phyloP scores from a whole-genome alignment of 2,888 invertebrate genomes.

The Sicus ferrugineus region DNA sequence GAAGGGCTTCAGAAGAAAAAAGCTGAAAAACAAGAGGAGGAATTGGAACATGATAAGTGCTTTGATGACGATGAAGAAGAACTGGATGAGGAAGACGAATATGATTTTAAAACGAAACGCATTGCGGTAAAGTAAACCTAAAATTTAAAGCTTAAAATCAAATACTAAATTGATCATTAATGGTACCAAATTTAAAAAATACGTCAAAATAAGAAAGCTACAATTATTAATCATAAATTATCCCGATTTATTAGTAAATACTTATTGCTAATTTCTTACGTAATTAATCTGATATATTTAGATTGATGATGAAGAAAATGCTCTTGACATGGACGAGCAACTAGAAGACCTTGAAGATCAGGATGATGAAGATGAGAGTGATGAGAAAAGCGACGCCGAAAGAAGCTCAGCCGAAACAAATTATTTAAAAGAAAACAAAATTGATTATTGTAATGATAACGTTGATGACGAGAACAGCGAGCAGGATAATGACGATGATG shows the following conservation, averaged over 20 bases:
- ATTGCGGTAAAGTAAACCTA: not conserved
- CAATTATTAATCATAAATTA: not conserved
- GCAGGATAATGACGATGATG: slow-evolving; percentile 39
- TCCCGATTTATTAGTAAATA: not conserved
- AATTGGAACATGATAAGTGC: slow-evolving; percentile 61
- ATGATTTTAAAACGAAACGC: not conserved
- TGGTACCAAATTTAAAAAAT: too few species aligned
- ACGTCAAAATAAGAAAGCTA: not conserved
- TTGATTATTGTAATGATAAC: slow-evolving; percentile 66
- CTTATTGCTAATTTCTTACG: not conserved
- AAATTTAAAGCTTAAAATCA: not conserved
- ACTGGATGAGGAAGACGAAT: slow-evolving; percentile 50
- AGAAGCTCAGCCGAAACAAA: slow-evolving; percentile 21
- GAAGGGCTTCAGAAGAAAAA: slow-evolving; percentile 71
- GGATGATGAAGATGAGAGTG: not conserved
- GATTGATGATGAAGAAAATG: slow-evolving; percentile 49
- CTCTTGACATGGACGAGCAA: slow-evolving; percentile 25
- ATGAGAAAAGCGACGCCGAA: slow-evolving; percentile 36
- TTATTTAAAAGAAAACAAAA: slow-evolving; percentile 64
- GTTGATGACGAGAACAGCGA: slow-evolving; percentile 53
- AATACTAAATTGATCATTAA: too few species aligned
- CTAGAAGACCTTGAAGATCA: too few species aligned
- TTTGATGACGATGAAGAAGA: slow-evolving; percentile 60
- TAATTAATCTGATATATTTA: not conserved
- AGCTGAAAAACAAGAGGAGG: slow-evolving; percentile 54